Percentiles rank a stretch among this genome's conserved stretches.
phyloP scores from a whole-genome alignment of 2,113 vertebrate species.

The Sander lucioperca region DNA sequence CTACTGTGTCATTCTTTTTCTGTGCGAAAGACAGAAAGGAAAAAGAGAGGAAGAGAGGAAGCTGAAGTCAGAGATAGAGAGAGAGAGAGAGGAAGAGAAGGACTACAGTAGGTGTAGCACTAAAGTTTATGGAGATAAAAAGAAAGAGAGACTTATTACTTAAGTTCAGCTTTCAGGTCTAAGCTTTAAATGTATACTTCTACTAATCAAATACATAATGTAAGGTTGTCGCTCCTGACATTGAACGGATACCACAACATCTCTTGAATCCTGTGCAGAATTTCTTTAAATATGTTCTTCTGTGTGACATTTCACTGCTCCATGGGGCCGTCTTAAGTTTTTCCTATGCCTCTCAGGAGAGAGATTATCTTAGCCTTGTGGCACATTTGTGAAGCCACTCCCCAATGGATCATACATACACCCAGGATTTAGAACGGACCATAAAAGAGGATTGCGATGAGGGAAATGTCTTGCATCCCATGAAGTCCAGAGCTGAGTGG shows the following conservation, averaged over 20 bases:
- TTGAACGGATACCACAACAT: constrained; percentile 10
- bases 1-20: constrained; percentile 43
- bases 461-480: constrained; percentile 36
- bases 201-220: background rate
- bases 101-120: background rate
- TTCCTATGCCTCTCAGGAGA: constrained; percentile 45
- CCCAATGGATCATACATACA: constrained; percentile 21
- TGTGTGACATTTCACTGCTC: constrained; percentile 51
- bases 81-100: background rate
- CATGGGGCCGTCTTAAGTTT: constrained; percentile 50
- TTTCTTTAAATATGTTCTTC: constrained; percentile 25
- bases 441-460: constrained; percentile 59
- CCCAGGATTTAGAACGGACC: constrained; percentile 42
- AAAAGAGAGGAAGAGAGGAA: constrained; percentile 1
- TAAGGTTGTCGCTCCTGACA: constrained; percentile 7
- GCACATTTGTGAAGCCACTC: constrained; percentile 53
- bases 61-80: background rate
- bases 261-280: background rate
- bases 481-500: constrained; percentile 48
- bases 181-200: constrained; percentile 3
- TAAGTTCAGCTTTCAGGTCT: constrained; percentile 24
- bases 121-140: background rate
- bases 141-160: background rate
- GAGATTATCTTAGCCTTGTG: constrained; percentile 59
- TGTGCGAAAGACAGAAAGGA: constrained; percentile 30